A percentile compares a stretch with the other conserved stretches of the same genome.
Evolutionary conservation across 2,888 invertebrate species (phyloP).

Genomic region (Chironomus tentans): DNA sequence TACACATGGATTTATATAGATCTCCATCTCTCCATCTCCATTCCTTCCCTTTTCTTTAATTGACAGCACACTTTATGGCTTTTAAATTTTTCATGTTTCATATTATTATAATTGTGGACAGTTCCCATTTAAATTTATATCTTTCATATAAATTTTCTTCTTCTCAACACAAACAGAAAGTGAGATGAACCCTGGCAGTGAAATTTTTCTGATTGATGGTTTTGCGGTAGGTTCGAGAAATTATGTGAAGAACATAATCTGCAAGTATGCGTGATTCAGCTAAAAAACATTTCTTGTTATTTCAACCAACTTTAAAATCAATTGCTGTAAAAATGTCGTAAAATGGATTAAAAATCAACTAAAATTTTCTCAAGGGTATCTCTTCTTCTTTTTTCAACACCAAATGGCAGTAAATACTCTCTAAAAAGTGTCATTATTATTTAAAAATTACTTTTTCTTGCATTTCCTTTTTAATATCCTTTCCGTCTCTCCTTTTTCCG

Average conservation of each 20-base stretch:
- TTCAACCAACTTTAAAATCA: too few relatives aligned
- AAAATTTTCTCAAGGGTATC: neutral
- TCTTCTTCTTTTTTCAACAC: slow-evolving; percentile 12
- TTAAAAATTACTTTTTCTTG: slow-evolving; percentile 24
- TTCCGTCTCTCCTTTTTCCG: slow-evolving; percentile 19
- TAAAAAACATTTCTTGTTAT: too few relatives aligned
- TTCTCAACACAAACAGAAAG: too few relatives aligned
- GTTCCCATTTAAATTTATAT: neutral
- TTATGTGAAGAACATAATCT: too few relatives aligned
- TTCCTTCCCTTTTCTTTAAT: neutral
- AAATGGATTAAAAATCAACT: too few relatives aligned
- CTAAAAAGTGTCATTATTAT: slow-evolving; percentile 22
- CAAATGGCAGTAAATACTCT: slow-evolving; percentile 17
- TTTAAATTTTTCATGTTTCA: neutral
- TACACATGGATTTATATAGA: too few relatives aligned
- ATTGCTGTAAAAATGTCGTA: too few relatives aligned
- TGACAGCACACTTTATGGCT: neutral
- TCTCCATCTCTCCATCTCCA: neutral
- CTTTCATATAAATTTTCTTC: too few relatives aligned
- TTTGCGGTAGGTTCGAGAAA: too few relatives aligned
- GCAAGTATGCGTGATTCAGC: too few relatives aligned
- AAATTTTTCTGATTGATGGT: too few relatives aligned
- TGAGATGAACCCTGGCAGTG: too few relatives aligned
- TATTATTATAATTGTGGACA: neutral
- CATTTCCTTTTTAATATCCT: slow-evolving; percentile 27